Base-by-base conservation (phyloP, 1,140 invertebrate genomes). In the Halyomorpha halys region DNA sequence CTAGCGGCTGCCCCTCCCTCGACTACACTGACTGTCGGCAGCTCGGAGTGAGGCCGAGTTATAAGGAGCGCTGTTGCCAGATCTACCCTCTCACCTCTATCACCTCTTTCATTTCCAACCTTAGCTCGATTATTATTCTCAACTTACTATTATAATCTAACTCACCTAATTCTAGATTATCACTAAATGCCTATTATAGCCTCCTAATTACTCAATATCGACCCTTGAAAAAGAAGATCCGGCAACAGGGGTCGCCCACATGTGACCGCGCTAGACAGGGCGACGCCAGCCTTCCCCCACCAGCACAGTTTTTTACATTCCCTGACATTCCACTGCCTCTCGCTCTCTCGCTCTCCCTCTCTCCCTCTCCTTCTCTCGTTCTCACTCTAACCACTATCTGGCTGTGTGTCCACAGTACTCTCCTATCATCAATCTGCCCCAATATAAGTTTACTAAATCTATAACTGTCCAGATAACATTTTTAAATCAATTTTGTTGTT, bases 201-300 rank as follows among this genome's bases (percentile, higher is more conserved):
- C 64, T 60, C 68, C 65, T 69, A 62, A 63, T 44, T 51, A 27
- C 27, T 49, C 74, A 74, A 74, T 74, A 72, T 75, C 56, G 47
- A 73, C 78, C 76, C 78, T 77, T 74, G 70, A 76, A 74, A 23
- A 61, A 61, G 53, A 75, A 76, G 73, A 79, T 72, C 71, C 77
- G 85, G 81, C 85, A 87, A 86, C 85, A 75, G 64, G 70, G 82
- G 67, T 59, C 62, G 59, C 54, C 66, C 67, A 65, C 71, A 68
- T 66, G 65, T 78, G 82, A 82, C 83, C 84, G 82, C 79, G 82
- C 85, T 85, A 90, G 87, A 90, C 87, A 89, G 84, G 86, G 86
- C 89, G 87, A 70, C 69, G 71, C 69, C 66, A 65, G 65, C 59
- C 67, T 60, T 64, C 67, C 59, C 54, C 66, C 65, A 44, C 68